Conservation (phyloP, 2,797 vertebrate species). For the Enteromius thamalakanensis region DNA sequence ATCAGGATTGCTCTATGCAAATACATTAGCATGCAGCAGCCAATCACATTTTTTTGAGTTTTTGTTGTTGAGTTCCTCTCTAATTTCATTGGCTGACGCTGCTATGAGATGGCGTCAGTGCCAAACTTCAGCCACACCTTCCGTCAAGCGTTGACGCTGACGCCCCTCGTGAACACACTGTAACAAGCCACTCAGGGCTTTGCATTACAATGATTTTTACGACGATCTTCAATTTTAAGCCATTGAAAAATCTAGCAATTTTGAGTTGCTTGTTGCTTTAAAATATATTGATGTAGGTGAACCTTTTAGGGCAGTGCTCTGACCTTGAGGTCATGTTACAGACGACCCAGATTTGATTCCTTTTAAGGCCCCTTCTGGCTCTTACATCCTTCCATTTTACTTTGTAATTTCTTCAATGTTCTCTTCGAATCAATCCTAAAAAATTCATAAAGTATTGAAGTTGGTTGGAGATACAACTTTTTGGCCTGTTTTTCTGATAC, state of each 20-base stretch:
- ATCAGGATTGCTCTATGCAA: too few species aligned
- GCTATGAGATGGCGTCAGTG: too few species aligned
- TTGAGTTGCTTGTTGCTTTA: not conserved
- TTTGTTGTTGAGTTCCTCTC: too few species aligned
- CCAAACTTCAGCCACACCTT: too few species aligned
- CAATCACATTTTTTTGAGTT: too few species aligned
- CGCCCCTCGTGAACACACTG: too few species aligned
- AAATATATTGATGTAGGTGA: not conserved
- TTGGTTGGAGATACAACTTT: not conserved
- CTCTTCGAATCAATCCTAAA: not conserved
- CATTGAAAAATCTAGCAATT: not conserved
- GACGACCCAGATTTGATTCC: not conserved
- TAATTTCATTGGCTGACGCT: too few species aligned
- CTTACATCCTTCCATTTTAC: too few species aligned
- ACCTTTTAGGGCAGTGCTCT: not conserved
- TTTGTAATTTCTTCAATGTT: not conserved
- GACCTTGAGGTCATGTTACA: too few species aligned
- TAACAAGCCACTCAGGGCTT: not conserved
- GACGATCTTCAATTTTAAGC: not conserved
- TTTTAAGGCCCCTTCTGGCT: not conserved
- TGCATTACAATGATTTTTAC: not conserved
- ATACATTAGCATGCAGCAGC: too few species aligned
- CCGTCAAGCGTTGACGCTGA: too few species aligned
- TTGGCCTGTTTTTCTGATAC: not conserved
- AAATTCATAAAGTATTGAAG: not conserved